Percentiles rank a stretch among this genome's conserved stretches.
These are phyloP conservation scores for Argentina silus DNA, from an alignment of 2,797 vertebrate species.

Conservation along the genomic window DNA sequence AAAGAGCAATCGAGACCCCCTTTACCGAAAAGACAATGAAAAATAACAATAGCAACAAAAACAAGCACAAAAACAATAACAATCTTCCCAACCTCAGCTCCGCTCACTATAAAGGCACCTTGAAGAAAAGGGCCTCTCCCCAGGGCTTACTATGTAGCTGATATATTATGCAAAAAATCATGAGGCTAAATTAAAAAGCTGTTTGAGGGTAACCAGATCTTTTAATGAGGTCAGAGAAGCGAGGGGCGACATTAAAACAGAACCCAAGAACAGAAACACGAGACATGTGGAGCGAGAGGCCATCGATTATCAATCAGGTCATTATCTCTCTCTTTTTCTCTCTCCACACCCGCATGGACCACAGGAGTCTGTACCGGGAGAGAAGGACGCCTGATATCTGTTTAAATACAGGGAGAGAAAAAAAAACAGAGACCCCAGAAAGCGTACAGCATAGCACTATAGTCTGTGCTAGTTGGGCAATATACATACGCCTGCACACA, in stretches of 20 bases:
- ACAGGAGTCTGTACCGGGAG: no score
- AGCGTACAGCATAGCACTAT: no score
- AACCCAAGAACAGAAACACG: conserved; percentile 79
- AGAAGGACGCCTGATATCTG: no score
- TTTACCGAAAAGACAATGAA: background rate
- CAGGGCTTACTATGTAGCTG: conserved; percentile 79
- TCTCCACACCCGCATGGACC: no score
- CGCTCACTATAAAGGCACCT: conserved; percentile 83
- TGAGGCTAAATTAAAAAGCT: conserved; percentile 88
- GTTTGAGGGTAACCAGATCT: conserved; percentile 85
- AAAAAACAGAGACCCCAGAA: no score
- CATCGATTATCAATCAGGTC: conserved; percentile 87
- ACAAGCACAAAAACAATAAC: conserved; percentile 55
- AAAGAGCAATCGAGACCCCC: background rate
- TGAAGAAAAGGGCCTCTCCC: conserved; percentile 78
- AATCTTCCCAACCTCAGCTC: conserved; percentile 56
- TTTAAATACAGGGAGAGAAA: no score
- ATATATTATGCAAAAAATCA: conserved; percentile 87
- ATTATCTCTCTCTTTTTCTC: conserved; percentile 66
- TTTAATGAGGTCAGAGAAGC: conserved; percentile 85
- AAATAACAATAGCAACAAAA: conserved; percentile 1
- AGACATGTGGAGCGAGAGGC: conserved; percentile 73
- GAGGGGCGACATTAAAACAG: conserved; percentile 82
- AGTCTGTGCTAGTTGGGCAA: no score
- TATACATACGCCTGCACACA: no score